These are phyloP conservation scores for Amiota communis DNA, from an alignment of 2,888 invertebrate species.

Conservation along the genomic window DNA sequence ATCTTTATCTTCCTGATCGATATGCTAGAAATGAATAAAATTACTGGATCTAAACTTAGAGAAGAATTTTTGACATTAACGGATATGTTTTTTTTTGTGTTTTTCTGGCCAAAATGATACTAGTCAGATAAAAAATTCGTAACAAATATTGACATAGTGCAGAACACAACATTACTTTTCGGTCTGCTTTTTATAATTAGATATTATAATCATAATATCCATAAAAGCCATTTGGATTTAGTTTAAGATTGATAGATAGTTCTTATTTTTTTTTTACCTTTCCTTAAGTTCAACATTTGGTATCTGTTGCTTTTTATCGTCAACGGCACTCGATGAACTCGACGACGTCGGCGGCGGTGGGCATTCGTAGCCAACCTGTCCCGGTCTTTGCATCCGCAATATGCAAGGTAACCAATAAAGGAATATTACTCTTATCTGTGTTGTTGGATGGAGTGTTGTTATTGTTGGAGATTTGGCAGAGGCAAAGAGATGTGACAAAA, in stretches of 20 bases:
- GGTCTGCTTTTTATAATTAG: background rate
- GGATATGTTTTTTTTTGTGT: too few relatives aligned
- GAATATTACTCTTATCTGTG: constrained; percentile 90
- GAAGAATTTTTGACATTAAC: too few relatives aligned
- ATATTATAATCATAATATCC: too few relatives aligned
- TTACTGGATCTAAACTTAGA: background rate
- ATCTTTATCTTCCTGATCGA: too few relatives aligned
- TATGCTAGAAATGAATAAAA: background rate
- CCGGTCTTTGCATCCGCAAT: constrained; percentile 91
- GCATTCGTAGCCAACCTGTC: constrained; percentile 75
- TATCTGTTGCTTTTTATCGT: constrained; percentile 77
- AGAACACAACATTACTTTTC: too few relatives aligned
- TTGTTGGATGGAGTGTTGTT: constrained; percentile 48
- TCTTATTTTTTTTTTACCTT: constrained; percentile 72
- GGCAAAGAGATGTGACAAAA: constrained; percentile 53
- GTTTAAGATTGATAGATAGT: background rate
- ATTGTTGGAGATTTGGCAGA: constrained; percentile 24
- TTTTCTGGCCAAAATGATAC: too few relatives aligned
- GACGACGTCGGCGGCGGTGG: constrained; percentile 76
- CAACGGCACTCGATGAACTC: constrained; percentile 75
- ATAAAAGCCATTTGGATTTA: background rate
- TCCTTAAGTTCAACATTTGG: constrained; percentile 91
- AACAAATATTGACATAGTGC: too few relatives aligned
- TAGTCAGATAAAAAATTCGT: too few relatives aligned
- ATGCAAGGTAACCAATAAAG: constrained; percentile 98